Conservation (phyloP, 2,888 invertebrate genomes). For the Catocala sponsa region DNA sequence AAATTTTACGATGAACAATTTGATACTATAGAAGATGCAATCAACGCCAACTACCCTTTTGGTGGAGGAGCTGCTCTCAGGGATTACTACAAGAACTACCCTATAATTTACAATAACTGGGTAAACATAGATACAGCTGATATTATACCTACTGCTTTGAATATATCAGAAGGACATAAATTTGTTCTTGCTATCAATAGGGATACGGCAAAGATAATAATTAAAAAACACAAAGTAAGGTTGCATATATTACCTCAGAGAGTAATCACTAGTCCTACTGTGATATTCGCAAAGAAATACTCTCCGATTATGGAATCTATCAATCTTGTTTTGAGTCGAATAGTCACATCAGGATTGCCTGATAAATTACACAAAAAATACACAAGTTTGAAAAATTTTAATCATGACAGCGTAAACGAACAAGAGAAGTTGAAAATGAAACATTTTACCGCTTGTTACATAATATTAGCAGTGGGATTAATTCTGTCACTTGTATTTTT, state of each 20-base stretch:
- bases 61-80: constrained; percentile 71
- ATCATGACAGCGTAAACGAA: no score
- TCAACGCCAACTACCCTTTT: constrained; percentile 63
- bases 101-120: constrained; percentile 67
- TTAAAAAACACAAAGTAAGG: constrained; percentile 51
- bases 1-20: constrained; percentile 64
- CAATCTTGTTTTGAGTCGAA: constrained; percentile 59
- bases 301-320: constrained; percentile 66
- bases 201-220: constrained; percentile 58
- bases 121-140: constrained; percentile 55
- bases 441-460: no score
- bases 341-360: constrained; percentile 67
- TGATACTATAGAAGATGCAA: constrained; percentile 67
- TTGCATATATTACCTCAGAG: constrained; percentile 65
- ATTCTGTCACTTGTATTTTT: constrained; percentile 59
- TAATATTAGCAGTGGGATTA: no score
- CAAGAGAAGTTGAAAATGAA: no score
- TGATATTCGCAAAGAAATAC: constrained; percentile 74
- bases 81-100: constrained; percentile 71
- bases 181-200: constrained; percentile 71
- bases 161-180: constrained; percentile 64
- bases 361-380: constrained; percentile 64
- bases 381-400: constrained; percentile 19
- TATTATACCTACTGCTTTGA: constrained; percentile 55
- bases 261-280: constrained; percentile 64